Evolutionary conservation across 2,113 vertebrate genomes (phyloP).

Genomic region (Pontoporia blainvillei): DNA sequence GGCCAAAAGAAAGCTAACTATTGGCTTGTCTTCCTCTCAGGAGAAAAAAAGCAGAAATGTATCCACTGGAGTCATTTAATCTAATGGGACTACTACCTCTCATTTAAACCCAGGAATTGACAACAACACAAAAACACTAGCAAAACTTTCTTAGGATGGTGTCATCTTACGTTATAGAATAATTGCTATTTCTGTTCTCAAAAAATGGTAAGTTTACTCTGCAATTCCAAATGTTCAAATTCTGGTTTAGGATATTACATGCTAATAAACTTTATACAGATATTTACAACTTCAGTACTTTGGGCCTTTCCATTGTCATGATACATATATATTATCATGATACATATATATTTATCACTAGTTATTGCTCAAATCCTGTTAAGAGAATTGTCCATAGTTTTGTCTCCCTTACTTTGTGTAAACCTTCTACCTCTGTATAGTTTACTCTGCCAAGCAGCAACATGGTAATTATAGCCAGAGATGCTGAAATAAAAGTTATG

Average conservation of each 20-base stretch:
- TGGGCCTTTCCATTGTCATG: not conserved
- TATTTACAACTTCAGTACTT: not conserved
- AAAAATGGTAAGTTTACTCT: not conserved
- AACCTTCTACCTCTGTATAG: not conserved
- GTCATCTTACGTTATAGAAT: not conserved
- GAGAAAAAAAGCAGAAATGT: not conserved
- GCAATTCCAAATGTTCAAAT: not conserved
- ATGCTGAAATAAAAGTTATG: slow-evolving; percentile 16
- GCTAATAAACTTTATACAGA: not conserved
- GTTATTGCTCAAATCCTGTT: not conserved
- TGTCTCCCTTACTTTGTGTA: not conserved
- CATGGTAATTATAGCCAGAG: not conserved
- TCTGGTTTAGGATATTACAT: not conserved
- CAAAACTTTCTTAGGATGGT: not conserved
- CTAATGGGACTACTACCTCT: not conserved
- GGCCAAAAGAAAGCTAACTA: not conserved
- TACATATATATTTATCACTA: not conserved
- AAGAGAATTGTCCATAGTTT: not conserved
- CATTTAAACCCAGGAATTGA: not conserved
- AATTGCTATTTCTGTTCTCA: not conserved
- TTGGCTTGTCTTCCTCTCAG: not conserved
- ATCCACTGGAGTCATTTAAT: not conserved
- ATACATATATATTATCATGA: not conserved
- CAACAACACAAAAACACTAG: not conserved
- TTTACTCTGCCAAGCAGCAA: not conserved